Evolutionary conservation across 1,140 invertebrate species (phyloP).

Genomic region (Hypsibius dujardini): DNA sequence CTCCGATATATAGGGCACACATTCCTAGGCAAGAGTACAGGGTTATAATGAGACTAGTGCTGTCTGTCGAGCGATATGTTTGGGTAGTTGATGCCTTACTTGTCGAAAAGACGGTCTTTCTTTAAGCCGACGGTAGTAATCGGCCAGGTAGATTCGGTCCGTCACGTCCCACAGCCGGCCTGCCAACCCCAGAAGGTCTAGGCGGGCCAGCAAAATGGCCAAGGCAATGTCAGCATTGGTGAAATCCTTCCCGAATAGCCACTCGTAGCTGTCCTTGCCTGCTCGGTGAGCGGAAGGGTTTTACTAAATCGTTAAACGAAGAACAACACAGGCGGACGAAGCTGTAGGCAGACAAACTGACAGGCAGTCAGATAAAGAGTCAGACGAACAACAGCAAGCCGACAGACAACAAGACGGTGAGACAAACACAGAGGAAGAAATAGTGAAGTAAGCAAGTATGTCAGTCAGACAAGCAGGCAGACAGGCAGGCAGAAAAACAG

Average conservation of each 20-base stretch:
- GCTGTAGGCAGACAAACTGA: no score
- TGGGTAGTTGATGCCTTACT: background rate
- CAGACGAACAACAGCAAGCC: no score
- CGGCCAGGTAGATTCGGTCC: slow-evolving; percentile 43
- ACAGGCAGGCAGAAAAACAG: no score
- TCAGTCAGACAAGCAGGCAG: no score
- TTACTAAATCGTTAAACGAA: slow-evolving; percentile 1
- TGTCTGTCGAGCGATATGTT: background rate
- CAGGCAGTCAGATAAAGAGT: no score
- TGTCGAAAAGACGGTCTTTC: slow-evolving; percentile 40
- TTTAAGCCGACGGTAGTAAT: slow-evolving; percentile 45
- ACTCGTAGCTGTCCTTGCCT: slow-evolving; percentile 36
- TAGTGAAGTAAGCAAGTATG: no score
- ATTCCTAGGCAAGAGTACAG: background rate
- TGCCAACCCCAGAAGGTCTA: slow-evolving; percentile 49
- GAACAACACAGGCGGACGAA: no score
- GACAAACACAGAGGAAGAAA: no score
- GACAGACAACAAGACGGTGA: background rate
- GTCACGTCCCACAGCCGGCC: slow-evolving; percentile 44
- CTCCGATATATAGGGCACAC: background rate
- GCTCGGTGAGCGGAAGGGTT: slow-evolving; percentile 7
- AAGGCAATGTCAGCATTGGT: slow-evolving; percentile 54
- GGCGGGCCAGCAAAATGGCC: slow-evolving; percentile 48
- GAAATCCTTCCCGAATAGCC: slow-evolving; percentile 50
- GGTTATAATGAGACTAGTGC: background rate